phyloP scores from a whole-genome alignment of 2,113 vertebrate genomes.

The Ardeotis arabs region DNA sequence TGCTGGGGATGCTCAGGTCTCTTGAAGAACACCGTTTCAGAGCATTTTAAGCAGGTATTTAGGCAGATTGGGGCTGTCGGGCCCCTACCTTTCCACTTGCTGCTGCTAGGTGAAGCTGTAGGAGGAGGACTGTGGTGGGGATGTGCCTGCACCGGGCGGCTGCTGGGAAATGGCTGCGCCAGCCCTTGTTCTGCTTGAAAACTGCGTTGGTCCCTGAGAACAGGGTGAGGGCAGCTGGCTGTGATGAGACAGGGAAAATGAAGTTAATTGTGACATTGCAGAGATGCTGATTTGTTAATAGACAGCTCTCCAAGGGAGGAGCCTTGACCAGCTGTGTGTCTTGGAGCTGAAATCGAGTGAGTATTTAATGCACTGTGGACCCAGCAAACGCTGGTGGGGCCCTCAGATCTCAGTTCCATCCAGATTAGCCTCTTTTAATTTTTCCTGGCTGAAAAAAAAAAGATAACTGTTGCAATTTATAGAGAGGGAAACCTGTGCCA shows the following conservation, averaged over 20 bases:
- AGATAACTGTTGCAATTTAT: too few relatives aligned
- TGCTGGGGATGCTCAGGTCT: background rate
- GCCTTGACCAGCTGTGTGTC: background rate
- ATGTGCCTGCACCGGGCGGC: background rate
- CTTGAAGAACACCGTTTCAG: background rate
- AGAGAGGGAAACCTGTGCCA: background rate
- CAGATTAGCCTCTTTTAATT: background rate
- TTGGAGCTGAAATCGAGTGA: background rate
- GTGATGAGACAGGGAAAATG: background rate
- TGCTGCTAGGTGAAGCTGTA: background rate
- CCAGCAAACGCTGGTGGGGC: background rate
- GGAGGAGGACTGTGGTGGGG: background rate
- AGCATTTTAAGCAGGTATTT: background rate
- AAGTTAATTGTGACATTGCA: constrained; percentile 11
- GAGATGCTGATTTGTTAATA: background rate
- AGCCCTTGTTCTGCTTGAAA: background rate
- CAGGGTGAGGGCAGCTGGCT: background rate
- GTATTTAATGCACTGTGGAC: background rate
- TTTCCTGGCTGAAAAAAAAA: background rate
- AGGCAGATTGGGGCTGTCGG: background rate
- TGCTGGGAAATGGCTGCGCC: background rate
- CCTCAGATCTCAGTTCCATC: background rate
- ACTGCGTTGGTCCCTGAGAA: background rate
- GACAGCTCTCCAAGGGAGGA: background rate
- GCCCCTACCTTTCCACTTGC: background rate